A percentile compares a stretch with the other conserved stretches of the same genome.
These are phyloP conservation scores for Erpornis zantholeuca DNA, from an alignment of 2,113 vertebrate genomes.

Conservation along the genomic window DNA sequence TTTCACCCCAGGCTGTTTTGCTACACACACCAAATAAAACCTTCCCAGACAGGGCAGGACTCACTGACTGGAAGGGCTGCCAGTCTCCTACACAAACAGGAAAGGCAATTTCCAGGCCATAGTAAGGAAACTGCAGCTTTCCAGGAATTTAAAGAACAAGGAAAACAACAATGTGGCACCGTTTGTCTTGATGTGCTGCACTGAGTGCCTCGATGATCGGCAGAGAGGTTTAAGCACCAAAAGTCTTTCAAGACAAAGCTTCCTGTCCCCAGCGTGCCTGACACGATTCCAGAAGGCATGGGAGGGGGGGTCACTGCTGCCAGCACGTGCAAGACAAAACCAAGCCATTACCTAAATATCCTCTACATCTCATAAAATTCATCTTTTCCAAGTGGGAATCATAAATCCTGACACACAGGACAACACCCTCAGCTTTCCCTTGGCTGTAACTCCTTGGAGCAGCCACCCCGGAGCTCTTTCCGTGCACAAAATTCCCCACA, in stretches of 20 bases:
- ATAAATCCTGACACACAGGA: not conserved
- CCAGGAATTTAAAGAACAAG: not conserved
- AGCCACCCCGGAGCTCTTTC: not conserved
- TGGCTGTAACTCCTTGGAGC: not conserved
- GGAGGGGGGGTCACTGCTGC: not conserved
- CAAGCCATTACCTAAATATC: not conserved
- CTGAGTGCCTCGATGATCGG: not conserved
- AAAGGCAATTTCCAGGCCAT: not conserved
- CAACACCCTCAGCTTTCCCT: not conserved
- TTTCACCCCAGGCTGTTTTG: not conserved
- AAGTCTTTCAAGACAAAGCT: not conserved
- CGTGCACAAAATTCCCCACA: not conserved
- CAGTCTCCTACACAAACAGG: not conserved
- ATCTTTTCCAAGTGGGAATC: not conserved
- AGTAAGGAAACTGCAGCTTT: not conserved
- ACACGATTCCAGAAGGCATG: not conserved
- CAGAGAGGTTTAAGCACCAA: not conserved
- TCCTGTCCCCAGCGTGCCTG: not conserved
- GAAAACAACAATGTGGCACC: not conserved
- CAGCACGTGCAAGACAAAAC: not conserved
- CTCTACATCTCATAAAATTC: not conserved
- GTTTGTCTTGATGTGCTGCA: not conserved
- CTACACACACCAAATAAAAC: not conserved
- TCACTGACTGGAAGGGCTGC: not conserved
- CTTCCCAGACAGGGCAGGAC: not conserved